phyloP scores from a whole-genome alignment of 2,113 vertebrate genomes.

The Cynopterus brachyotis region DNA sequence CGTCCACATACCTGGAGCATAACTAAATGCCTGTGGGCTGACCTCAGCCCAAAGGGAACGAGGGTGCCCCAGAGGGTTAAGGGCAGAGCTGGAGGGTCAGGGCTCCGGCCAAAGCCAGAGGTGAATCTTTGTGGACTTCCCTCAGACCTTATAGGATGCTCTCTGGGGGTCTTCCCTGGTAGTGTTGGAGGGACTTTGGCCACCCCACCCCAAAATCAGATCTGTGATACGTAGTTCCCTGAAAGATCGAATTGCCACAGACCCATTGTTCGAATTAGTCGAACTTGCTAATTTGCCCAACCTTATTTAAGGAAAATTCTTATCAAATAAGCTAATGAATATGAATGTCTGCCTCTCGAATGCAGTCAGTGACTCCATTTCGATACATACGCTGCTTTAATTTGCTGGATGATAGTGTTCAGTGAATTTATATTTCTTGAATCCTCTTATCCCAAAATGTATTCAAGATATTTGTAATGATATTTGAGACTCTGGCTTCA shows the following conservation, averaged over 20 bases:
- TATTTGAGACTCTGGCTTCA: constrained; percentile 48
- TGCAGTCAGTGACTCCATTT: background rate
- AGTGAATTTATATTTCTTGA: constrained; percentile 29
- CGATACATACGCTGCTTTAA: background rate
- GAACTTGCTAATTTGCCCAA: background rate
- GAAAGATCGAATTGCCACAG: background rate
- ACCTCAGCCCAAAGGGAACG: background rate
- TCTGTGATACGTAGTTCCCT: background rate
- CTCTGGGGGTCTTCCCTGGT: too few relatives aligned
- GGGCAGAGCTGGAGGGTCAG: background rate
- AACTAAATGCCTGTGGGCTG: background rate
- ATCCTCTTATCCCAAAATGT: constrained; percentile 22
- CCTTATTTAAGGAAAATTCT: background rate
- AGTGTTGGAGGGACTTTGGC: background rate
- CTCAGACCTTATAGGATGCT: fast-evolving
- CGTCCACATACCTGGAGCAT: background rate
- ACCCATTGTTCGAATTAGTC: background rate
- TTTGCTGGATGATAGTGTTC: background rate
- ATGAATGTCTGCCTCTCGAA: background rate
- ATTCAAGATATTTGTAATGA: constrained; percentile 59
- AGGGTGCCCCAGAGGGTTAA: background rate
- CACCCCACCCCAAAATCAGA: background rate
- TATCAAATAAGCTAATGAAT: background rate
- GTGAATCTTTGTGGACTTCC: background rate
- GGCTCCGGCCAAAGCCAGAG: background rate